Evolutionary conservation across 2,888 invertebrate genomes (phyloP).

Genomic region (Bombylius major): DNA sequence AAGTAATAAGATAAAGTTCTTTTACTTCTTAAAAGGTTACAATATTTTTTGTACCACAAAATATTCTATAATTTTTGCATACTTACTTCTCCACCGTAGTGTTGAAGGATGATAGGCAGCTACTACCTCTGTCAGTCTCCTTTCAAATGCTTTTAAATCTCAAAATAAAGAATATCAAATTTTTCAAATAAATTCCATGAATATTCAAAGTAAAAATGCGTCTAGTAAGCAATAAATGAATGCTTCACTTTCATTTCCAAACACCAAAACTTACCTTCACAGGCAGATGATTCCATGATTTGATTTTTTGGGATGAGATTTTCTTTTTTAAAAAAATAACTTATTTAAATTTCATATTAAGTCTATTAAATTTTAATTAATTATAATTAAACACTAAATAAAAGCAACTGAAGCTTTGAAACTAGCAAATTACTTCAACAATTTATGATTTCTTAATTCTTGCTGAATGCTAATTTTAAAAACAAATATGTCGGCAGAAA

Average conservation of each 20-base stretch:
- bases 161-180: slow-evolving; percentile 20
- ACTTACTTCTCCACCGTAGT: slow-evolving; percentile 87
- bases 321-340: background rate
- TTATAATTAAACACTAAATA: too few species aligned
- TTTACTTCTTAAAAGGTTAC: too few species aligned
- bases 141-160: slow-evolving; percentile 97
- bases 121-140: slow-evolving; percentile 93
- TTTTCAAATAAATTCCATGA: background rate
- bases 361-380: too few species aligned
- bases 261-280: slow-evolving; percentile 57
- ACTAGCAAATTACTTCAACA: too few species aligned
- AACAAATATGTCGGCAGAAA: too few species aligned
- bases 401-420: too few species aligned
- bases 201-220: slow-evolving; percentile 3
- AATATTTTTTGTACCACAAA: too few species aligned
- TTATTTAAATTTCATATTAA: background rate
- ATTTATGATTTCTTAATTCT: too few species aligned
- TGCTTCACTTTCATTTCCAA: too few species aligned
- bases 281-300: slow-evolving; percentile 70
- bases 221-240: background rate
- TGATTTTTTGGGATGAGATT: too few species aligned
- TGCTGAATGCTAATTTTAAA: too few species aligned
- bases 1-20: too few species aligned
- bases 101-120: slow-evolving; percentile 90
- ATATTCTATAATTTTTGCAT: background rate